Conservation (phyloP, 2,888 invertebrate genomes). For the Lepas anatifera region DNA sequence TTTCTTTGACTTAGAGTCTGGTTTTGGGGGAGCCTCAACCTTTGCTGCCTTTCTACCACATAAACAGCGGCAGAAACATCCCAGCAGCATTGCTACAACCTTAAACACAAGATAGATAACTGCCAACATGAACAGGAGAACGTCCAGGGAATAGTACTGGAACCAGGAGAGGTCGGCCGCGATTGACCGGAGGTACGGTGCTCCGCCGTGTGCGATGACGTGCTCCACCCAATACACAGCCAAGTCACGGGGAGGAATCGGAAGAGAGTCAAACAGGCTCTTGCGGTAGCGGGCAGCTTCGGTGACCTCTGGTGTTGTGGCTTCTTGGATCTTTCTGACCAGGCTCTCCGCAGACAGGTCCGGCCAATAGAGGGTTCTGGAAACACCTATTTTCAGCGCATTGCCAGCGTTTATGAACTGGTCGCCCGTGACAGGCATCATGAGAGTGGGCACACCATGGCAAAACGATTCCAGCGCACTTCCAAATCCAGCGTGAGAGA, state of each 20-base stretch:
- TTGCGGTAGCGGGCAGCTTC: too few species aligned
- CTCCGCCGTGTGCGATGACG: conserved; percentile 65
- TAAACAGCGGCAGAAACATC: too few species aligned
- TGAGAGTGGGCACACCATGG: conserved; percentile 50
- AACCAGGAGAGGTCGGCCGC: conserved; percentile 53
- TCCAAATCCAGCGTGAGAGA: conserved; percentile 60
- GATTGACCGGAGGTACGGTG: conserved; percentile 61
- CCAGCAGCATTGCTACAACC: too few species aligned
- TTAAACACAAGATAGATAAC: too few species aligned
- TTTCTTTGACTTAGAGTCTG: too few species aligned
- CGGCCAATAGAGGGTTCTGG: too few species aligned
- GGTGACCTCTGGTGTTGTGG: too few species aligned
- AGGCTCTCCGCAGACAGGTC: too few species aligned
- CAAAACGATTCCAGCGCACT: conserved; percentile 53
- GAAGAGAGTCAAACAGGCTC: conserved; percentile 37
- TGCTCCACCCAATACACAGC: conserved; percentile 81
- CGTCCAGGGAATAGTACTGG: conserved; percentile 54
- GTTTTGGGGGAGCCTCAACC: too few species aligned
- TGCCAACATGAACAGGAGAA: conserved; percentile 29
- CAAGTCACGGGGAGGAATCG: conserved; percentile 57
- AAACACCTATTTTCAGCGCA: too few species aligned
- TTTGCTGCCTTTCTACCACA: too few species aligned
- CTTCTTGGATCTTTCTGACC: too few species aligned
- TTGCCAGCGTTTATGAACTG: conserved; percentile 42
- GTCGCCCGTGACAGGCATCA: conserved; percentile 56